Evolutionary conservation across 2,888 invertebrate species (phyloP).

Genomic region (Eristalis intricaria): DNA sequence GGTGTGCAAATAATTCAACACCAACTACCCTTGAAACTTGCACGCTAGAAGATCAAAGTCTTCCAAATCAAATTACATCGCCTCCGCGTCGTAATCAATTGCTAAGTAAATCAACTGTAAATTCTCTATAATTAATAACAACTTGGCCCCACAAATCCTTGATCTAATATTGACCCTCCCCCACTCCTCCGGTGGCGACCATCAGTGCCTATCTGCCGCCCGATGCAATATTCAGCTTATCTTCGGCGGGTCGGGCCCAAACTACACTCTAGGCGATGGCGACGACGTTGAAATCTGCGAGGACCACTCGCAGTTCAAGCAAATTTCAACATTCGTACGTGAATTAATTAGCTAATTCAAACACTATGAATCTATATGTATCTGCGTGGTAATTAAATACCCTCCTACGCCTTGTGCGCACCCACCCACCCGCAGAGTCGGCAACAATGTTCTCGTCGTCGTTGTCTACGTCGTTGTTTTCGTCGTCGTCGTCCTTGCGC

Average conservation of each 20-base stretch:
- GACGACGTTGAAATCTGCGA: constrained; percentile 63
- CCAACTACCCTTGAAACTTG: not conserved
- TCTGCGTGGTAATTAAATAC: constrained; percentile 67
- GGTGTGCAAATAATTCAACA: constrained; percentile 1
- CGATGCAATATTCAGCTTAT: constrained; percentile 28
- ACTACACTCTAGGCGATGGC: constrained; percentile 55
- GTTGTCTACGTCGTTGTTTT: not conserved
- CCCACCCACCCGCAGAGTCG: constrained; percentile 1
- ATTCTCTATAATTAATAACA: constrained; percentile 62
- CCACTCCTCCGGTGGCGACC: not conserved
- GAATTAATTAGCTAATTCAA: constrained; percentile 72
- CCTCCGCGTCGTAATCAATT: constrained; percentile 20
- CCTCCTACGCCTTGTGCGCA: constrained; percentile 26
- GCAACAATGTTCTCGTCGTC: constrained; percentile 8
- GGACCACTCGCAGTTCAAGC: constrained; percentile 52
- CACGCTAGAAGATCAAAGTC: constrained; percentile 11
- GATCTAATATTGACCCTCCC: constrained; percentile 47
- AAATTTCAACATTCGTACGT: constrained; percentile 67
- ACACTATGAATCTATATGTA: constrained; percentile 63
- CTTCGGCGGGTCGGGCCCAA: constrained; percentile 25
- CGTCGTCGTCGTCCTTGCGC: not conserved
- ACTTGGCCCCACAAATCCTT: constrained; percentile 34
- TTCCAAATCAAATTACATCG: constrained; percentile 25
- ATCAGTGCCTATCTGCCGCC: not conserved
- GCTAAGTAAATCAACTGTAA: constrained; percentile 54